Base-by-base conservation (phyloP, 2,888 invertebrate genomes). In the Zaprionus lineosus region DNA sequence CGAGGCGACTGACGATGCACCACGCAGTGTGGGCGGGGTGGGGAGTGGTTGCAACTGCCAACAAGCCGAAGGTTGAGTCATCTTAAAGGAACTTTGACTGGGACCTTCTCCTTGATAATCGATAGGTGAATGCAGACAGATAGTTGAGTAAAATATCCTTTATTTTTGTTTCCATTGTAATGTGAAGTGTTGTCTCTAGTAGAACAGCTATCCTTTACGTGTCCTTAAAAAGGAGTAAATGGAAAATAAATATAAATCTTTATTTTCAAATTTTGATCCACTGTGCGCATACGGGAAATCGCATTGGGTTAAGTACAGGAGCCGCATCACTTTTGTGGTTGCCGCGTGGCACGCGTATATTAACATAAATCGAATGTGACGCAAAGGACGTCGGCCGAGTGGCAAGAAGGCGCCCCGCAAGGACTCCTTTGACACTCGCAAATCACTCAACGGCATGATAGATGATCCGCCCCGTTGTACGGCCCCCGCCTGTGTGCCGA, bases 371-470 rank as follows among this genome's bases (percentile, higher is more conserved):
- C 85, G 85, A 78, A 78, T 83, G 64, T 26, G 58, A 61, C 50
- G 57, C 59, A 58, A 18, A 63, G 75, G 61, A 60, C 26, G 53
- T 34, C 40, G 40, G 39, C 16, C 47, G 43, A 34, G 60, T 33
- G 60, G 47, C 44, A 41, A 12, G 51, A 55, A 47, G 29, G 40
- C 29, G 16, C 18, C 24, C 8, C 31, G 6, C 28, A 48, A 47
- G 43, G 57, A 62, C 69, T 78, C 78, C 78, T 78, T 78, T 84
- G 78, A 71, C 83, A 83, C 85, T 78, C 78, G 78, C 78, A 78
- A 78, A 78, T 78, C 85, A 78, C 78, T 78, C 83, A 78, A 57
- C 85, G 44, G 57, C 75, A 79, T 78, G 78, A 84, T 84, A 58
- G 83, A 78, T 82, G 79, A 66, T n/a, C n/a, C n/a, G n/a, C n/a